Base-by-base conservation (phyloP, 2,113 vertebrate species). In the Donacobius atricapilla region DNA sequence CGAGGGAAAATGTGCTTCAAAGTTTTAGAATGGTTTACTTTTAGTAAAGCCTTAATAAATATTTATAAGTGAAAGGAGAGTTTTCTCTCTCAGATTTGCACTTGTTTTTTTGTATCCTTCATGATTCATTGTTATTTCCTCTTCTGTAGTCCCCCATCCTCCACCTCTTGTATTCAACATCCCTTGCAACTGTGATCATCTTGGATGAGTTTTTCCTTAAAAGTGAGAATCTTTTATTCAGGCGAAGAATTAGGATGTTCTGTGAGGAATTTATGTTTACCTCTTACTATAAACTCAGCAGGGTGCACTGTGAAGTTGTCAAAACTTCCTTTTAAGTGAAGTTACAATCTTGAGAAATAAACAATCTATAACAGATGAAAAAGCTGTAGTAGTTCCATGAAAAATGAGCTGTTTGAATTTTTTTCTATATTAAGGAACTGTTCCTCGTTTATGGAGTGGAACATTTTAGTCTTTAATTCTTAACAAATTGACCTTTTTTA, bases 401-500 rank as follows among this genome's bases (percentile, higher is more conserved):
- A 89, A 94, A 95, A 94, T 0, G 27, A 19, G 9, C 54, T 81
- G 54, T 85, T 90, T 77, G 71, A 42, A 42, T 77, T 77, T 79
- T 88, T 82, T 91, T 66, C 95, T 94, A 75, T 88, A 83, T 94
- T 96, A 93, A 96, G 92, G 39, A 87, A 18, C 76, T 61, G 18
- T 68, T 90, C 40, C 60, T 90, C 4, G 51, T 94, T 96, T 83
- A 93, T 86, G 64, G 90, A 94, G 33, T 16, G 76, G 96, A 96
- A 97, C 90, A 89, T 96, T 90, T 84, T 77, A 80, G 88, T 93
- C 90, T 93, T 90, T 84, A 78, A 63, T 97, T 96, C 93, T 88
- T 95, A 95, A 95, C 83, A 76, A 95, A 91, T 68, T 88, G 91
- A 91, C 94, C 86, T 96, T 95, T 94, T 91, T 91, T 94, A 94